These are phyloP conservation scores for Carposina sasakii DNA, from an alignment of 1,140 invertebrate species.

Conservation along the genomic window DNA sequence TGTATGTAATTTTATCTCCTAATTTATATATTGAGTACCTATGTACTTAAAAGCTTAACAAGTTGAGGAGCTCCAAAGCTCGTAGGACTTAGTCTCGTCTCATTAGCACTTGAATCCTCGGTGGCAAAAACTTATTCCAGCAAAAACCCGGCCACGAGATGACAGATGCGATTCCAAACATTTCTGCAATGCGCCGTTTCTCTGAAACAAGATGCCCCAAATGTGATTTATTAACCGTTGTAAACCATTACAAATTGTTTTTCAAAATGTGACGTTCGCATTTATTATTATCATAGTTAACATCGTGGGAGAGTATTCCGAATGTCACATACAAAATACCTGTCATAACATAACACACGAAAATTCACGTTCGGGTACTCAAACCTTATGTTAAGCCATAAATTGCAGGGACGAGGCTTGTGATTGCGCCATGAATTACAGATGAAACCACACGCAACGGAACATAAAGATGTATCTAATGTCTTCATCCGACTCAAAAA, in stretches of 20 bases:
- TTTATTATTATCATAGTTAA: constrained; percentile 29
- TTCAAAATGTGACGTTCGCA: constrained; percentile 30
- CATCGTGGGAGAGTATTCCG: constrained; percentile 14
- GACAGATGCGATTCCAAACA: constrained; percentile 62
- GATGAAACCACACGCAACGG: constrained; percentile 45
- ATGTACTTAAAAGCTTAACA: too few relatives aligned
- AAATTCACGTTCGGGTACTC: constrained; percentile 28
- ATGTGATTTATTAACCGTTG: constrained; percentile 51
- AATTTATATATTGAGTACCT: too few relatives aligned
- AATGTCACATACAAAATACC: not conserved
- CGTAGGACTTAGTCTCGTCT: too few relatives aligned
- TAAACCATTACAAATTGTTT: constrained; percentile 62
- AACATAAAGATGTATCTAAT: constrained; percentile 55
- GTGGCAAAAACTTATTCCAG: constrained; percentile 34
- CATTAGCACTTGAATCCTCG: constrained; percentile 48
- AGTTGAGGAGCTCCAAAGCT: too few relatives aligned
- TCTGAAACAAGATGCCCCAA: constrained; percentile 51
- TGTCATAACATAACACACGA: constrained; percentile 9
- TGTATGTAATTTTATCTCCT: too few relatives aligned
- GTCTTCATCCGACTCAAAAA: constrained; percentile 53
- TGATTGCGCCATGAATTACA: constrained; percentile 45
- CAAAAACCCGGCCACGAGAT: constrained; percentile 45
- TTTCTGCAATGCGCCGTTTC: constrained; percentile 58
- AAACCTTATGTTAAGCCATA: constrained; percentile 32
- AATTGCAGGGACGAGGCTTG: constrained; percentile 37